These are phyloP conservation scores for Arnoldichthys spilopterus DNA, from an alignment of 2,797 vertebrate genomes.

Conservation along the genomic window DNA sequence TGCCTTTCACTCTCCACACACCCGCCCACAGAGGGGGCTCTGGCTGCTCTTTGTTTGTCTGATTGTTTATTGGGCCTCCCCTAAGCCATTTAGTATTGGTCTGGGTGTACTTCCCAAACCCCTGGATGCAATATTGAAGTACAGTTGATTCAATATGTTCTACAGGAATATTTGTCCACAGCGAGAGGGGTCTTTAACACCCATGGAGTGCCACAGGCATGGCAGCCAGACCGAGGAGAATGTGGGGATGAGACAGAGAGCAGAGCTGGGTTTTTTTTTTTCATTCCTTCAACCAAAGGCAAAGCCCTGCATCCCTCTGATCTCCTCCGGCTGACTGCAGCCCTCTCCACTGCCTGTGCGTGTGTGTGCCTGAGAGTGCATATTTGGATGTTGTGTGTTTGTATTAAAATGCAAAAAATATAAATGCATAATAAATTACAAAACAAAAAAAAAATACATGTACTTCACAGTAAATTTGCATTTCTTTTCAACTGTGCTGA, in stretches of 20 bases:
- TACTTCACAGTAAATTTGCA: too few species aligned
- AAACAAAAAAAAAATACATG: too few species aligned
- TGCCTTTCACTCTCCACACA: slow-evolving; percentile 10
- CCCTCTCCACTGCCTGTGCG: slow-evolving; percentile 9
- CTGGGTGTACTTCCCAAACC: slow-evolving; percentile 49
- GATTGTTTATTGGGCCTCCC: slow-evolving; percentile 50
- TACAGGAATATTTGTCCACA: slow-evolving; percentile 54
- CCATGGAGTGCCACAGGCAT: slow-evolving; percentile 52
- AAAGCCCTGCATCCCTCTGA: slow-evolving; percentile 54
- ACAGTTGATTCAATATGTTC: slow-evolving; percentile 53
- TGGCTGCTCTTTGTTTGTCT: slow-evolving; percentile 43
- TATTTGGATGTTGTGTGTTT: not conserved
- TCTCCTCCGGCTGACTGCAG: slow-evolving; percentile 50
- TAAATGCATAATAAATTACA: too few species aligned
- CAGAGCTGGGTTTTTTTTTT: slow-evolving; percentile 37
- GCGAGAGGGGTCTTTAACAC: slow-evolving; percentile 50
- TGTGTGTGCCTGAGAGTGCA: slow-evolving; percentile 16
- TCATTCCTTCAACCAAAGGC: slow-evolving; percentile 35
- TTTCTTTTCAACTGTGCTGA: too few species aligned
- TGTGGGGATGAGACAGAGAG: slow-evolving; percentile 53
- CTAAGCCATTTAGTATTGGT: slow-evolving; percentile 57
- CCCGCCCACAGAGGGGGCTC: slow-evolving; percentile 29
- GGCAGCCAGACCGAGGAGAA: slow-evolving; percentile 58
- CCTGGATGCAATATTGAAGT: slow-evolving; percentile 49
- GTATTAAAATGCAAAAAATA: too few species aligned